Evolutionary conservation across 92 coral and sea anemone genomes (phyloP), one percentile per base, ranked within the genome.

Genomic region (Hydrozoanthus gracilis): DNA sequence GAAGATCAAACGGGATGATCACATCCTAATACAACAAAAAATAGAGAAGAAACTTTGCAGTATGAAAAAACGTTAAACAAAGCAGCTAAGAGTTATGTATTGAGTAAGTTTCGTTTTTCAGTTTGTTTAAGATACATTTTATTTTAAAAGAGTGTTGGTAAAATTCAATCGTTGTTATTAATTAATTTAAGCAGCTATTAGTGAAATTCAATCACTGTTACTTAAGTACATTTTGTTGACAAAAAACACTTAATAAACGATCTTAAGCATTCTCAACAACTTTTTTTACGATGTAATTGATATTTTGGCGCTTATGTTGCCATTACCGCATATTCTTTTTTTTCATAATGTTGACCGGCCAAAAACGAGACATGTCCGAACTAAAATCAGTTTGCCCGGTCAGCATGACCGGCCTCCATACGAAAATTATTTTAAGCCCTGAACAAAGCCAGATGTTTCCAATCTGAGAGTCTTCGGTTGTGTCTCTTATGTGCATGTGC

Each of bases 401-500:
- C n/a, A n/a, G n/a, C n/a, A n/a, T n/a, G n/a, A n/a, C n/a, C 77
- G 14, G 77, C 54, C 77, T 72, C 77, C 54, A 72, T 72, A 72
- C 54, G 55, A 72, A 72, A 72, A 72, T 9, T 72, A 51, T 77
- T 77, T 77, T 44, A 16, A 61, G 83, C 77, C 77, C 77, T 72
- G 69, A 12, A 76, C 82, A 62, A 91, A 69, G 68, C 86, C 91
- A 88, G 84, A 85, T 87, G 83, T 92, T 73, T 80, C 94, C 77
- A 55, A 89, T 56, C 83, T 89, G 69, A 89, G 87, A 85, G 92
- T 92, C 73, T 91, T 92, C 61, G 92, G 94, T 51, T 91, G 90
- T 82, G 88, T 80, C 64, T 5, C 80, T 65, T 92, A 86, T 65
- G 91, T 89, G 70, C 95, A 86, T 68, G 75, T 83, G 16, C 91